A percentile compares a stretch with the other conserved stretches of the same genome.
phyloP scores from a whole-genome alignment of 2,888 invertebrate species.

The Orchesella flavescens region DNA sequence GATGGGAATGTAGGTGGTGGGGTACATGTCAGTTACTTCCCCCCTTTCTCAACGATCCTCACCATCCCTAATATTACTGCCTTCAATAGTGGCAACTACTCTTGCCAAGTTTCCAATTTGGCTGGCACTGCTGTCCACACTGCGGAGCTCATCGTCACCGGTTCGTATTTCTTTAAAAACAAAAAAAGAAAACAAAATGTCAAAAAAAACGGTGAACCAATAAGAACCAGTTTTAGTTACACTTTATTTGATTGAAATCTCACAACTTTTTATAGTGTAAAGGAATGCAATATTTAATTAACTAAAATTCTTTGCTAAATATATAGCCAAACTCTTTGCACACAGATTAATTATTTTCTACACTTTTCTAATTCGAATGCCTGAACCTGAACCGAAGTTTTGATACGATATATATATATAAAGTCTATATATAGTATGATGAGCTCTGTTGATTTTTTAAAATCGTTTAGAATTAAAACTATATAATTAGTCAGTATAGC shows the following conservation, averaged over 20 bases:
- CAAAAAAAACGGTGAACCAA: slow-evolving; percentile 5
- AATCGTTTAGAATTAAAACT: neutral
- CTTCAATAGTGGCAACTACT: slow-evolving; percentile 79
- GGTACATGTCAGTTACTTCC: slow-evolving; percentile 78
- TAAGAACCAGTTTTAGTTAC: no score
- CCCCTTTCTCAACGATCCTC: slow-evolving; percentile 79
- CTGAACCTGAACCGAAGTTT: neutral
- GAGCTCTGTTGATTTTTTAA: slow-evolving; percentile 11
- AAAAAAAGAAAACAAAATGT: slow-evolving; percentile 73
- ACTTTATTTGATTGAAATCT: no score
- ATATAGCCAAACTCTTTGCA: neutral
- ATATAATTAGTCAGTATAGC: no score
- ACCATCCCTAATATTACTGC: slow-evolving; percentile 79
- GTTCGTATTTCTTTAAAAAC: slow-evolving; percentile 73
- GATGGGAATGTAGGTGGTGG: slow-evolving; percentile 72
- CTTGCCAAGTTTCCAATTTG: slow-evolving; percentile 79
- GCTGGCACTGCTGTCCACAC: slow-evolving; percentile 78
- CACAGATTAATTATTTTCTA: neutral
- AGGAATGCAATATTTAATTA: neutral
- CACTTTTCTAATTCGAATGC: slow-evolving; percentile 13
- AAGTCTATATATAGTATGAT: slow-evolving; percentile 13
- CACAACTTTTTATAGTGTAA: no score
- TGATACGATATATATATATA: neutral
- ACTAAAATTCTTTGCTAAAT: neutral
- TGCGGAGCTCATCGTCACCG: slow-evolving; percentile 79